A percentile compares a stretch with the other conserved stretches of the same genome.
Conservation (phyloP, 2,888 invertebrate genomes). For the Tenthredo mesomela region DNA sequence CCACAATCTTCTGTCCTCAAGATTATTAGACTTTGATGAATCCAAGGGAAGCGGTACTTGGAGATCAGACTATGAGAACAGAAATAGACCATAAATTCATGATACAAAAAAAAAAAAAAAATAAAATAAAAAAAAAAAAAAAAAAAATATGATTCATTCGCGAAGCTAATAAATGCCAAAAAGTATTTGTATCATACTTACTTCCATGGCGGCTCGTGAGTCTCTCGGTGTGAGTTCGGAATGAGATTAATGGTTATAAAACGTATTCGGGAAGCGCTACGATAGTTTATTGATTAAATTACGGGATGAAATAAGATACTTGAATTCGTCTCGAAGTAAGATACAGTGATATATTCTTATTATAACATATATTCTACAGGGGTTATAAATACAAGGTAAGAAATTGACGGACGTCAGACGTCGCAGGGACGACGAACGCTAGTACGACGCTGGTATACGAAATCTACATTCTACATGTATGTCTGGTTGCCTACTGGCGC, state of each 20-base stretch:
- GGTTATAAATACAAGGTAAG: background rate
- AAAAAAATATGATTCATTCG: background rate
- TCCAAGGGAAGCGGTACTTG: conserved; percentile 81
- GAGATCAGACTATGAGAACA: conserved; percentile 53
- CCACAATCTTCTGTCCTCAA: conserved; percentile 90
- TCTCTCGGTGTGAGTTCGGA: background rate
- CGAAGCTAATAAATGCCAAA: background rate
- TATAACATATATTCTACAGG: background rate
- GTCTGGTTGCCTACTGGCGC: conserved; percentile 16
- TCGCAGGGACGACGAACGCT: too few species aligned
- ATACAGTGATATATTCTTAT: background rate
- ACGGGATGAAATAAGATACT: background rate
- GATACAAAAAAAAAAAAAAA: background rate
- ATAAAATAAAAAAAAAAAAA: too few species aligned
- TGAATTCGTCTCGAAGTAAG: too few species aligned
- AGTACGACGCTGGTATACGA: background rate
- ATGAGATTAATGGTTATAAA: background rate
- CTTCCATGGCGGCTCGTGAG: conserved; percentile 23
- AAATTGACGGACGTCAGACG: conserved; percentile 18
- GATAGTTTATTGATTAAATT: conserved; percentile 28
- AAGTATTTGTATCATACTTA: background rate
- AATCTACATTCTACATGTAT: background rate
- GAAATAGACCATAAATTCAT: background rate
- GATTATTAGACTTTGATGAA: conserved; percentile 79
- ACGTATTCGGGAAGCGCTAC: conserved; percentile 12